Base-by-base conservation (phyloP, 2,113 vertebrate species). In the Pongo abelii region DNA sequence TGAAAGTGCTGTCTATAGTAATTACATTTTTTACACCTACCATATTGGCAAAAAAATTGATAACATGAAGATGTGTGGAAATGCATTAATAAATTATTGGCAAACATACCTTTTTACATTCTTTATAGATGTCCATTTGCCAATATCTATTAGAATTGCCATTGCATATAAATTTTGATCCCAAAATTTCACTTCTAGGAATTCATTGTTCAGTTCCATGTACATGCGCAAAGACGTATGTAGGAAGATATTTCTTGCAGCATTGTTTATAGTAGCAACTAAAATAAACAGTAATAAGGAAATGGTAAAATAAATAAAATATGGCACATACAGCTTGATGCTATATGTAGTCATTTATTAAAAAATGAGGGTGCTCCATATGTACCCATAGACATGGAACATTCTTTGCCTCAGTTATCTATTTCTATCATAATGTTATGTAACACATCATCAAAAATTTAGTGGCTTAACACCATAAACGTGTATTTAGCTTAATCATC, bases 291-390 rank as follows among this genome's bases (percentile, higher is more conserved):
- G 52, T 48, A 17, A 8, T 52, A 70, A 43, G 32, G 20, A 89
- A 95, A 70, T 40, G 38, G n/a, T 43, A 50, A 91, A 96, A 81
- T 55, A 90, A 96, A 80, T 67, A 61, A 64, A 94, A 52, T 59
- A 50, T 38, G 72, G 52, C 20, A 18, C 10, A 3, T 43, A 27
- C 6, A 17, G 10, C n/a, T 13, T 18, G 64, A 55, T 23, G 43
- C 22, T 52, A 12, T 20, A 18, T 86, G 30, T 30, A 74, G 30
- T 72, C 61, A 78, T 89, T 95, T 55, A 13, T 74, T 22, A 23
- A 25, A 55, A 85, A 89, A 72, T 0, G 48, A 94, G 48, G 46
- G 23, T 69, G 13, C 32, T 90, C 9, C 75, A 1, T 55, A 35
- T 10, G 27, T 81, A 57, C n/a, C 32, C 48, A 59, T 17, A 52